phyloP scores from a whole-genome alignment of 2,888 invertebrate genomes.

The Axea sp. region DNA sequence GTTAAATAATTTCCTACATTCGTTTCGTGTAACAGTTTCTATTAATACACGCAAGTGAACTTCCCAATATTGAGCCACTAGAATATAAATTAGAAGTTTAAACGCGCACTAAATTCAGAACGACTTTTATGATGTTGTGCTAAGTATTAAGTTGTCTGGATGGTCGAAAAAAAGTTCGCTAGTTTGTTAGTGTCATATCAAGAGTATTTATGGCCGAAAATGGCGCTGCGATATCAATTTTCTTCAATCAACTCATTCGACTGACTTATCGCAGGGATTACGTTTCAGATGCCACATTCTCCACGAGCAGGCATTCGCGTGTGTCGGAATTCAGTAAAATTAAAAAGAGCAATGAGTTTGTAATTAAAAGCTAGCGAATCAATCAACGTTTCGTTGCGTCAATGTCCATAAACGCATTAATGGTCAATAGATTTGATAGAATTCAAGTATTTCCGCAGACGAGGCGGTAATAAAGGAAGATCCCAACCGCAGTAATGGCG shows the following conservation, averaged over 20 bases:
- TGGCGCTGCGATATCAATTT: too few relatives aligned
- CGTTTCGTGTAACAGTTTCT: conserved; percentile 43
- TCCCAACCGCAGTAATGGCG: conserved; percentile 69
- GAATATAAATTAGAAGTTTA: conserved; percentile 39
- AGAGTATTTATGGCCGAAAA: neutral
- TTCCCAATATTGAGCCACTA: conserved; percentile 18
- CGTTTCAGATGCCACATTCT: too few relatives aligned
- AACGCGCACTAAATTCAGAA: conserved; percentile 39
- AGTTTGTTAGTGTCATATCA: conserved; percentile 9
- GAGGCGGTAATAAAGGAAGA: conserved; percentile 69
- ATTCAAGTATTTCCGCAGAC: conserved; percentile 66
- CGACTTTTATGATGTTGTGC: conserved; percentile 44
- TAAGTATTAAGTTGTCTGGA: conserved; percentile 23
- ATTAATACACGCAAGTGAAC: conserved; percentile 28
- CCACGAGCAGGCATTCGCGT: too few relatives aligned
- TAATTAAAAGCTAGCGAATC: too few relatives aligned
- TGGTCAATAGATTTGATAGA: conserved; percentile 61
- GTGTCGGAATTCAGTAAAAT: too few relatives aligned
- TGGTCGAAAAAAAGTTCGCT: conserved; percentile 12
- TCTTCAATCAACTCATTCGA: too few relatives aligned
- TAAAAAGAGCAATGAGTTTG: too few relatives aligned
- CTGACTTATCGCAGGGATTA: too few relatives aligned
- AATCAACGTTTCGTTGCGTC: too few relatives aligned
- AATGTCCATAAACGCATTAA: conserved; percentile 61
- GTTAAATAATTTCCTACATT: conserved; percentile 29